Evolutionary conservation across 1,140 invertebrate genomes (phyloP).

Genomic region (Aphaenogaster ashmeadi): DNA sequence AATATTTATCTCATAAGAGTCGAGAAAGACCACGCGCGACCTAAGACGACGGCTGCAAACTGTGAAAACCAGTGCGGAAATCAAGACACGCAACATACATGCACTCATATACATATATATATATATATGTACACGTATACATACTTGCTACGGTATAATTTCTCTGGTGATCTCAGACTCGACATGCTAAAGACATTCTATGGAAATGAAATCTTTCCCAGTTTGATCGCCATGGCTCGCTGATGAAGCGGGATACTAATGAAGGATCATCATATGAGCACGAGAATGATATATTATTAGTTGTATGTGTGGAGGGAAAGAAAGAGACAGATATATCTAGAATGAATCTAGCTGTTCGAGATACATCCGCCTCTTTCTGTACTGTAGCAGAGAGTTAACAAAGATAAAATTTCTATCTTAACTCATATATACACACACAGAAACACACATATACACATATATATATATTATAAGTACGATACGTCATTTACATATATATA

Average conservation of each 20-base stretch:
- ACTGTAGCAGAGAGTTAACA: conserved; percentile 57
- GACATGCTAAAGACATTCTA: conserved; percentile 63
- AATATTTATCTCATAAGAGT: conserved; percentile 26
- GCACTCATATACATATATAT: conserved; percentile 34
- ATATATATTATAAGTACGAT: conserved; percentile 60
- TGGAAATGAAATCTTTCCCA: conserved; percentile 59
- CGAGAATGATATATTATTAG: conserved; percentile 48
- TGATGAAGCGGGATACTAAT: neutral
- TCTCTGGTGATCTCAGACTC: conserved; percentile 74
- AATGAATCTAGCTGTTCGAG: conserved; percentile 63
- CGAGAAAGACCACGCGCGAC: conserved; percentile 26
- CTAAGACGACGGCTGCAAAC: conserved; percentile 43
- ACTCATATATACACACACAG: conserved; percentile 55
- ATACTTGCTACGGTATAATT: conserved; percentile 55
- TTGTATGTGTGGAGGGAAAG: conserved; percentile 17
- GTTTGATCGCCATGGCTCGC: conserved; percentile 9
- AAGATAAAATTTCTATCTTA: conserved; percentile 69
- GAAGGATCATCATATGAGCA: neutral
- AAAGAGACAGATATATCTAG: neutral
- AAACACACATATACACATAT: conserved; percentile 48
- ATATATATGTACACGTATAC: conserved; percentile 20
- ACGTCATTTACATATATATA: conserved; percentile 79
- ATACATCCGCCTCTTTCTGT: conserved; percentile 46
- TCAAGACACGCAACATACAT: conserved; percentile 17
- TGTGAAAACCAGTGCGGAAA: conserved; percentile 22